These are phyloP conservation scores for Acanthosepion lycidas DNA, from an alignment of 2,888 invertebrate species.

Conservation along the genomic window DNA sequence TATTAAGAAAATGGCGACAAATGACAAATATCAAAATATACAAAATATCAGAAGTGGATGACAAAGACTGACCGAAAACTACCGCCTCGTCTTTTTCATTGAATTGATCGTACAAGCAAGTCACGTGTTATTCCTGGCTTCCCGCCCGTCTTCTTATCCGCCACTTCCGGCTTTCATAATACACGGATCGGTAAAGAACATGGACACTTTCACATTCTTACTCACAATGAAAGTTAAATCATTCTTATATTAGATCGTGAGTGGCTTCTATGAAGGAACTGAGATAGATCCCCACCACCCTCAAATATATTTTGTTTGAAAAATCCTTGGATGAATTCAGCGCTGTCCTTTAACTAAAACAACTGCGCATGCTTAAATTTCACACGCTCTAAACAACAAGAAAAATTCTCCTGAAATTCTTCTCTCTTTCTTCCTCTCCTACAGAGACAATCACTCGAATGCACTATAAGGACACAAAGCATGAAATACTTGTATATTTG, in stretches of 20 bases:
- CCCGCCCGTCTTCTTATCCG: neutral
- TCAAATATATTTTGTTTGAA: neutral
- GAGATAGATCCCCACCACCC: neutral
- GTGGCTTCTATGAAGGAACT: neutral
- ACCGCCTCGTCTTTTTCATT: neutral
- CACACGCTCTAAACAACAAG: too few species aligned
- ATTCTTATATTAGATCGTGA: neutral
- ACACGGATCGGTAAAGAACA: neutral
- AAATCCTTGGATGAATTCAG: neutral
- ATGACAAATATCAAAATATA: neutral
- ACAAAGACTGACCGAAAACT: neutral
- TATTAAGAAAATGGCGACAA: neutral
- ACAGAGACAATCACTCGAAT: too few species aligned
- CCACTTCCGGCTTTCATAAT: neutral
- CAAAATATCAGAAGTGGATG: neutral
- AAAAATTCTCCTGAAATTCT: neutral
- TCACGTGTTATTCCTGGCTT: neutral
- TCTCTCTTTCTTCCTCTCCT: neutral
- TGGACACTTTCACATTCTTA: neutral
- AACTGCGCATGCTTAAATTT: neutral
- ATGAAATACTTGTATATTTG: too few species aligned
- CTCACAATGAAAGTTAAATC: slow-evolving; percentile 1
- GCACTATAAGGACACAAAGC: too few species aligned
- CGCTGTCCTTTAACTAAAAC: neutral
- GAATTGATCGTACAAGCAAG: slow-evolving; percentile 33